phyloP scores from a whole-genome alignment of 2,888 invertebrate genomes.

The Thymelicus sylvestris region DNA sequence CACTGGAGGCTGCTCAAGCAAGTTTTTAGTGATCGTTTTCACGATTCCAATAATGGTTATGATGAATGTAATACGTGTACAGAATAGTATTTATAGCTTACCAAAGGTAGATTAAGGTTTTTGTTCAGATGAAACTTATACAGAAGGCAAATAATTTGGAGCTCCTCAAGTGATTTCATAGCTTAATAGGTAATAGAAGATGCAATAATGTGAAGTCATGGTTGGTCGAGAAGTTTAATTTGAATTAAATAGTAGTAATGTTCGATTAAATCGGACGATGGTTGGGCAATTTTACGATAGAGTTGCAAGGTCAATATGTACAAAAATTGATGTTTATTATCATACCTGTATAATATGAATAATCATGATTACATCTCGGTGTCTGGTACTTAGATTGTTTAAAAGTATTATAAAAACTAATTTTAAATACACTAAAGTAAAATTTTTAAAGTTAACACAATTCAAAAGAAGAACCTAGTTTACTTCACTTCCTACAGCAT shows the following conservation, averaged over 20 bases:
- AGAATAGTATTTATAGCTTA: constrained; percentile 12
- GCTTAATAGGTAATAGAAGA: constrained; percentile 46
- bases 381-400: constrained; percentile 7
- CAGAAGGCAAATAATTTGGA: background rate
- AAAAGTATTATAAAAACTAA: background rate
- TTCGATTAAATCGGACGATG: constrained; percentile 60
- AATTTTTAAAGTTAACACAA: background rate
- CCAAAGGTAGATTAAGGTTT: constrained; percentile 22
- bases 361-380: constrained; percentile 8
- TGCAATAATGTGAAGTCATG: constrained; percentile 41
- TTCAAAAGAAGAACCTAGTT: background rate
- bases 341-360: constrained; percentile 9
- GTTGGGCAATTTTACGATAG: constrained; percentile 20
- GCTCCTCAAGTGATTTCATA: constrained; percentile 34
- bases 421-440: background rate
- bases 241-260: constrained; percentile 44
- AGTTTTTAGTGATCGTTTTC: background rate
- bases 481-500: background rate
- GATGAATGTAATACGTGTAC: constrained; percentile 20
- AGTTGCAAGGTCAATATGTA: constrained; percentile 32
- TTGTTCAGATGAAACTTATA: constrained; percentile 1
- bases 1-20: constrained; percentile 27
- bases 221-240: background rate
- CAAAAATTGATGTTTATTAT: constrained; percentile 24
- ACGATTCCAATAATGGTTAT: background rate